These are phyloP conservation scores for Sebastes hopkinsi DNA, from an alignment of 2,797 vertebrate species.

Conservation along the genomic window DNA sequence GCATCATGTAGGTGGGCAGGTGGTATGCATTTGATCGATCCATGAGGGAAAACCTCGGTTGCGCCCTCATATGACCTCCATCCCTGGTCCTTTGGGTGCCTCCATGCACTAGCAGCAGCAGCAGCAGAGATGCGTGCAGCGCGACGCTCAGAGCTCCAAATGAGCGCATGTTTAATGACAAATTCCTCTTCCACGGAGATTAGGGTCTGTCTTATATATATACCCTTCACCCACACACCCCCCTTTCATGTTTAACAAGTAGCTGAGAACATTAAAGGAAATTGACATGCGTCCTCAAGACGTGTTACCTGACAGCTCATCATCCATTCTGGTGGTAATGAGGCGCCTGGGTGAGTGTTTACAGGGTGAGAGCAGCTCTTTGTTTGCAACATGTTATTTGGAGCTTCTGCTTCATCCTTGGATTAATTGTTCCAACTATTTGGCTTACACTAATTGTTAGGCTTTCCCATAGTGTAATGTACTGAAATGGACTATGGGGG, in stretches of 20 bases:
- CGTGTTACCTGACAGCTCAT: constrained; percentile 84
- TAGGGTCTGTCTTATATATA: constrained; percentile 81
- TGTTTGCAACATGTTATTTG: constrained; percentile 56
- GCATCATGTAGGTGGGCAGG: constrained; percentile 84
- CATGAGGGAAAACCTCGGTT: constrained; percentile 16
- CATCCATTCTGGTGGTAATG: constrained; percentile 85
- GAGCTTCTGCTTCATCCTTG: constrained; percentile 32
- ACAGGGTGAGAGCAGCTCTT: constrained; percentile 57
- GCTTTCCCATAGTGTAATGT: constrained; percentile 47
- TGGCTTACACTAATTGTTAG: constrained; percentile 64
- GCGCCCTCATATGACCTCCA: constrained; percentile 23
- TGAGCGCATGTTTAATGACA: constrained; percentile 80
- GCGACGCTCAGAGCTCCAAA: constrained; percentile 57
- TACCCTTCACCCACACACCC: constrained; percentile 69
- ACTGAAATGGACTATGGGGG: constrained; percentile 23
- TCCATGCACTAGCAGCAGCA: constrained; percentile 41
- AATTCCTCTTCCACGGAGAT: constrained; percentile 59
- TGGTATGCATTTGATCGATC: constrained; percentile 61
- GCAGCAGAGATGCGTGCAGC: constrained; percentile 70
- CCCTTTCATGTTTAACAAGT: constrained; percentile 83
- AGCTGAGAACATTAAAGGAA: constrained; percentile 85
- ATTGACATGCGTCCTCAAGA: constrained; percentile 81
- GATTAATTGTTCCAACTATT: constrained; percentile 60
- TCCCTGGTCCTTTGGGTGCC: constrained; percentile 39
- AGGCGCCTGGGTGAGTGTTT: constrained; percentile 70